A percentile compares a stretch with the other conserved stretches of the same genome.
Conservation (phyloP, 2,113 vertebrate genomes). For the Prinia subflava region DNA sequence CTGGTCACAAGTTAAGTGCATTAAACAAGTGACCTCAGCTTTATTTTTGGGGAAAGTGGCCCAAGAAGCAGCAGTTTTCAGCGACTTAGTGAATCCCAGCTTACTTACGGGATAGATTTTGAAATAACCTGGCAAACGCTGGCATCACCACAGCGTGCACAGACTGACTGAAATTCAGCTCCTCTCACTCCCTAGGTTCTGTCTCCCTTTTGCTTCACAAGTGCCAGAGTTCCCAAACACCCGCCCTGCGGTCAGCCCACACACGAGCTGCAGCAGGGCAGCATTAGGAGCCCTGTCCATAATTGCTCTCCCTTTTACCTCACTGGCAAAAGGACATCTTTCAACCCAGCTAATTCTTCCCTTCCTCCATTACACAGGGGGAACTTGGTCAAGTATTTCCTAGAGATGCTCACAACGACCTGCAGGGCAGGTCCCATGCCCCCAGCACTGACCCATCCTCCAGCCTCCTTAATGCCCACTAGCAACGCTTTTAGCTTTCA, state of each 20-base stretch:
- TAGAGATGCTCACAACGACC: background rate
- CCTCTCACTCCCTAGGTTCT: background rate
- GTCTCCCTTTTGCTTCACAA: background rate
- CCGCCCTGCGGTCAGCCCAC: background rate
- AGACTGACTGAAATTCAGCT: background rate
- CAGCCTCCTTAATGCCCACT: rapidly evolving
- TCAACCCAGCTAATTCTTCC: background rate
- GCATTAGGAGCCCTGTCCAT: rapidly evolving
- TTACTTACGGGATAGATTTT: background rate
- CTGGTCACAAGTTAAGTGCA: background rate
- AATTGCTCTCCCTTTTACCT: background rate
- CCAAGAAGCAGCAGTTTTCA: background rate
- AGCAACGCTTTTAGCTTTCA: background rate
- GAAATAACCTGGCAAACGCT: rapidly evolving
- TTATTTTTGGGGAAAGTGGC: background rate
- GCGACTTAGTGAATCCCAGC: background rate
- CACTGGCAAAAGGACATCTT: background rate
- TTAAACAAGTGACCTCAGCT: background rate
- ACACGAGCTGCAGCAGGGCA: background rate
- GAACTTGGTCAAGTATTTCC: background rate
- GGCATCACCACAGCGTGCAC: background rate
- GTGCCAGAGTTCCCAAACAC: background rate
- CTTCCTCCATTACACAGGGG: background rate
- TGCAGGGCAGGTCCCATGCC: rapidly evolving
- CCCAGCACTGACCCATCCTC: background rate